A percentile compares a stretch with the other conserved stretches of the same genome.
phyloP scores from a whole-genome alignment of 2,113 vertebrate species.

The Limnothrissa miodon region DNA sequence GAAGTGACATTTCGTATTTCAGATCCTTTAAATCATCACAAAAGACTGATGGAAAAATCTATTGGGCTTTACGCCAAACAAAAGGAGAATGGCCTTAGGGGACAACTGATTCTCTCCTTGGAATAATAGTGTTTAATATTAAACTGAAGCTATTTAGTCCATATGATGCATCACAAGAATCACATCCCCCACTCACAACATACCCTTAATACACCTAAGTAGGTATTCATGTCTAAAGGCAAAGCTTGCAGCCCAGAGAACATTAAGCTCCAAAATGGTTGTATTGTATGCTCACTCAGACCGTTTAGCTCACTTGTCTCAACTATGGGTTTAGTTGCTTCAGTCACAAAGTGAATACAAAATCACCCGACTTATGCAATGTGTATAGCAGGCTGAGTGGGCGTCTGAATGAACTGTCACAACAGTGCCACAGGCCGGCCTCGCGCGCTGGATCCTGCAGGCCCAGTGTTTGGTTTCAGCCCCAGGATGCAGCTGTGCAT shows the following conservation, averaged over 20 bases:
- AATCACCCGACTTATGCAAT: background rate
- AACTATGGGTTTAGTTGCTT: background rate
- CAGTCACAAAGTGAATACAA: background rate
- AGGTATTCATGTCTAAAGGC: background rate
- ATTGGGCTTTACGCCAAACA: background rate
- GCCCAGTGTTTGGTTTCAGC: slow-evolving; percentile 2
- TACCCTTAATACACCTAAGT: background rate
- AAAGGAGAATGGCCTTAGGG: too few relatives aligned
- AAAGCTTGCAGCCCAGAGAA: background rate
- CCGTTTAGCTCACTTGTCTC: background rate
- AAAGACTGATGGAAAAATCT: background rate
- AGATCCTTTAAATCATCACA: background rate
- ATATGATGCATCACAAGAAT: background rate
- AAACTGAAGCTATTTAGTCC: background rate
- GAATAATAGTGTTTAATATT: background rate
- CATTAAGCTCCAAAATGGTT: background rate
- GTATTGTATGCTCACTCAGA: too few relatives aligned
- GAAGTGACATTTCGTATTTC: background rate
- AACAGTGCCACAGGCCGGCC: background rate
- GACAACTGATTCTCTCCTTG: background rate
- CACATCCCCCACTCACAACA: background rate
- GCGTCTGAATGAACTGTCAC: slow-evolving; percentile 5
- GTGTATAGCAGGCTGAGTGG: background rate
- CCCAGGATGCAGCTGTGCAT: slow-evolving; percentile 47
- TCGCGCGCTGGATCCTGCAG: background rate